Conservation (phyloP, 2,888 invertebrate genomes). For the Cetonia aurata region DNA sequence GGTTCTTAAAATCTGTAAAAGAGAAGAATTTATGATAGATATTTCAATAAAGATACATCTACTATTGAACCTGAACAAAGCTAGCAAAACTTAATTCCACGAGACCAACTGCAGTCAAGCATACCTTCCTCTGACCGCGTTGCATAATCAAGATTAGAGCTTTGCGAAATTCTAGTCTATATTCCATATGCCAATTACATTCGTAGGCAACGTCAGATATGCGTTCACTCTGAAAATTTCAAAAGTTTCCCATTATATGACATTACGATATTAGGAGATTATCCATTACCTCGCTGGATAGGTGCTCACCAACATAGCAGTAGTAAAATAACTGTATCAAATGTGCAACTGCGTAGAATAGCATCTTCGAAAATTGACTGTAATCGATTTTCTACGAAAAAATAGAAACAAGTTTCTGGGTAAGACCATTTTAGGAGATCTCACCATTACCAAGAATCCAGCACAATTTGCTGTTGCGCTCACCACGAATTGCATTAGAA, state of each 20-base stretch:
- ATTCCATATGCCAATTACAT: slow-evolving; percentile 44
- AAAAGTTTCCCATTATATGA: background rate
- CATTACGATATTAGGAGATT: slow-evolving; percentile 7
- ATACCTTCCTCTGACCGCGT: slow-evolving; percentile 32
- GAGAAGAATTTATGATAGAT: background rate
- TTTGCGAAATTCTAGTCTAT: slow-evolving; percentile 43
- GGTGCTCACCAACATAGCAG: slow-evolving; percentile 35
- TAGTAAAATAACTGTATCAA: slow-evolving; percentile 23
- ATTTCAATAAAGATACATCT: background rate
- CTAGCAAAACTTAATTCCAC: slow-evolving; percentile 31
- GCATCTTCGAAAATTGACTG: slow-evolving; percentile 19
- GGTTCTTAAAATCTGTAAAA: slow-evolving; percentile 35
- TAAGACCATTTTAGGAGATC: too few species aligned
- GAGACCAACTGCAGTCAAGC: slow-evolving; percentile 28
- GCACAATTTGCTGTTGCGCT: slow-evolving; percentile 48
- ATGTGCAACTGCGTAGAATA: slow-evolving; percentile 1
- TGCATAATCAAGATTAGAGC: slow-evolving; percentile 46
- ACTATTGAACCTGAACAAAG: slow-evolving; percentile 20
- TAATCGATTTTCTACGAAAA: slow-evolving; percentile 13
- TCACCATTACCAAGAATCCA: slow-evolving; percentile 43
- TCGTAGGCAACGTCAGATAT: slow-evolving; percentile 40
- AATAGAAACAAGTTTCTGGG: background rate
- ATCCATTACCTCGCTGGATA: slow-evolving; percentile 27
- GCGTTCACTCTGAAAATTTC: slow-evolving; percentile 41
- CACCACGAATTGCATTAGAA: slow-evolving; percentile 47